phyloP scores from a whole-genome alignment of 1,140 invertebrate species.

The Hypsibius dujardini region DNA sequence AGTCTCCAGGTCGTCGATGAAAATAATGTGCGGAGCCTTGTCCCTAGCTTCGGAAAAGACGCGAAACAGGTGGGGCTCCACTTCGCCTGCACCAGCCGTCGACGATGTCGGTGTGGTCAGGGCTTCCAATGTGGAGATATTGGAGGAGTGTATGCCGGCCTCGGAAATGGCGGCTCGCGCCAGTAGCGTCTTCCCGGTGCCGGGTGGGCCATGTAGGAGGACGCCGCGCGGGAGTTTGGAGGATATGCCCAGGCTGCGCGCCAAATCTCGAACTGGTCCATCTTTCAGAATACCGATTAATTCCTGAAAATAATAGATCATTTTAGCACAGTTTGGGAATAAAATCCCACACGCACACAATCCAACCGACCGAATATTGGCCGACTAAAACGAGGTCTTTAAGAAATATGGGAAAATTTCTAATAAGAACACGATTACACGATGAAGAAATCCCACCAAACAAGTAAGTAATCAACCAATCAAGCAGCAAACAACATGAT shows the following conservation, averaged over 20 bases:
- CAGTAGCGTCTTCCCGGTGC: conserved; percentile 39
- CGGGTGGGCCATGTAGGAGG: conserved; percentile 37
- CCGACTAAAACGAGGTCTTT: no score
- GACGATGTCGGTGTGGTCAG: conserved; percentile 15
- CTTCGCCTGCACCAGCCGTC: conserved; percentile 21
- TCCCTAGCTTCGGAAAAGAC: conserved; percentile 22
- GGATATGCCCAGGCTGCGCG: no score
- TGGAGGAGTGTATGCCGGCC: conserved; percentile 9
- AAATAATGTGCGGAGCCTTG: conserved; percentile 44
- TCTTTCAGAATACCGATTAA: not conserved
- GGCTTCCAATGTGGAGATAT: conserved; percentile 21
- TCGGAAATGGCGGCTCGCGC: conserved; percentile 27
- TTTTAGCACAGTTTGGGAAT: not conserved
- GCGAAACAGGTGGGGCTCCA: conserved; percentile 19
- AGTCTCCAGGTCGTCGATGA: conserved; percentile 59
- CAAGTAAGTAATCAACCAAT: no score
- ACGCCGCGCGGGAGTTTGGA: conserved; percentile 29
- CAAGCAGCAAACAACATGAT: no score
- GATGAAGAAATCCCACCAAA: no score
- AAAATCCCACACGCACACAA: no score
- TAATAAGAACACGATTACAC: no score
- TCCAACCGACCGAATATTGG: no score
- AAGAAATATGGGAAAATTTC: no score
- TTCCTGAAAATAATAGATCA: not conserved
- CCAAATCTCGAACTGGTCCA: not conserved